These are phyloP conservation scores for Coptotermes formosanus DNA, from an alignment of 1,140 invertebrate genomes.

Conservation along the genomic window DNA sequence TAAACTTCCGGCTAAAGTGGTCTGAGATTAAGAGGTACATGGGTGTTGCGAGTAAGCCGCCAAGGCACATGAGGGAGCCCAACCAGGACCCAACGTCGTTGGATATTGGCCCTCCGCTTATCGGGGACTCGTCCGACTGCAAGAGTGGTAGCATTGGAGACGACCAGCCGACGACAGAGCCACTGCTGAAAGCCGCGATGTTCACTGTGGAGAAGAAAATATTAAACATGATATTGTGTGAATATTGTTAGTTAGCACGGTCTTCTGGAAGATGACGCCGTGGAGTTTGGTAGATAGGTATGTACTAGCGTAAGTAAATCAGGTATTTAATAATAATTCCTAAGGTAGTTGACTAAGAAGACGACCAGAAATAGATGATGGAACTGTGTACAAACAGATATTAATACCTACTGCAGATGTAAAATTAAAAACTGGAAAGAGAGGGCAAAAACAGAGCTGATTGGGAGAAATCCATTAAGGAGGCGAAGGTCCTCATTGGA, in stretches of 20 bases:
- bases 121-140: conserved; percentile 46
- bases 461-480: too few species aligned
- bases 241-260: neutral
- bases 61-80: conserved; percentile 56
- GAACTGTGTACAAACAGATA: too few species aligned
- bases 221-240: conserved; percentile 43
- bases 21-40: conserved; percentile 39
- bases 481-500: too few species aligned
- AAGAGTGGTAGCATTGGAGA: conserved; percentile 58
- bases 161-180: conserved; percentile 54
- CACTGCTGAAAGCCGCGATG: conserved; percentile 44
- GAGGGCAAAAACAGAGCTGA: too few species aligned
- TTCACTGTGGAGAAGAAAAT: conserved; percentile 42
- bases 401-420: too few species aligned
- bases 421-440: too few species aligned
- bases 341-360: too few species aligned
- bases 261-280: neutral
- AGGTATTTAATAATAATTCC: too few species aligned
- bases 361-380: too few species aligned
- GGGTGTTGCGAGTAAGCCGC: conserved; percentile 48
- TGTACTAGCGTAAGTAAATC: too few species aligned
- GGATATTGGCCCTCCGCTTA: conserved; percentile 50
- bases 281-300: too few species aligned
- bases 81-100: conserved; percentile 63
- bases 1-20: conserved; percentile 36